Percentiles rank a stretch among this genome's conserved stretches.
These are phyloP conservation scores for Cranoglanis bouderius DNA, from an alignment of 2,113 vertebrate species.

Conservation along the genomic window DNA sequence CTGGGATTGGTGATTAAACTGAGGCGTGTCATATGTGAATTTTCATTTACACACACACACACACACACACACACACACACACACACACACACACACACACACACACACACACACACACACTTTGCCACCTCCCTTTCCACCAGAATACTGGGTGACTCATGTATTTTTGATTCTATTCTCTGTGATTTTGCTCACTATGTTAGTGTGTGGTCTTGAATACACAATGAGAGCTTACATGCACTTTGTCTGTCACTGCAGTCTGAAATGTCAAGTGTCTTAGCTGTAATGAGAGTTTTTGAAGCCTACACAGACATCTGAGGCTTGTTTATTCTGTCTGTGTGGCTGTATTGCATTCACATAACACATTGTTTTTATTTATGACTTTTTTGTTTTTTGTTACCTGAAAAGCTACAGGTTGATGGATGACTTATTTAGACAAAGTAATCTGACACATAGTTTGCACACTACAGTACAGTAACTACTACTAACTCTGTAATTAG, in stretches of 20 bases:
- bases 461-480: background rate
- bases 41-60: background rate
- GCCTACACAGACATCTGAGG: background rate
- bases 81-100: background rate
- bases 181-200: constrained; percentile 25
- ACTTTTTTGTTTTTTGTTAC: background rate
- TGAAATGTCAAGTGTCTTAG: constrained; percentile 49
- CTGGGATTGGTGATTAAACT: background rate
- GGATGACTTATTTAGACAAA: background rate
- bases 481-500: background rate
- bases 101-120: constrained; percentile 28
- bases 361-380: background rate
- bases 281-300: constrained; percentile 25
- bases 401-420: background rate
- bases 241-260: constrained; percentile 13
- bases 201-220: constrained; percentile 44
- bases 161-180: constrained; percentile 33
- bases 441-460: background rate
- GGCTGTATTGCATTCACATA: constrained; percentile 15
- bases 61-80: background rate
- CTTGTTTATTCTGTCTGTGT: constrained; percentile 5
- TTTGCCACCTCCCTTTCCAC: background rate
- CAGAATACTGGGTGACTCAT: constrained; percentile 47
- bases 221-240: constrained; percentile 22
- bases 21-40: background rate